Evolutionary conservation across 2,888 invertebrate species (phyloP).

Genomic region (Phymatocera aterrima): DNA sequence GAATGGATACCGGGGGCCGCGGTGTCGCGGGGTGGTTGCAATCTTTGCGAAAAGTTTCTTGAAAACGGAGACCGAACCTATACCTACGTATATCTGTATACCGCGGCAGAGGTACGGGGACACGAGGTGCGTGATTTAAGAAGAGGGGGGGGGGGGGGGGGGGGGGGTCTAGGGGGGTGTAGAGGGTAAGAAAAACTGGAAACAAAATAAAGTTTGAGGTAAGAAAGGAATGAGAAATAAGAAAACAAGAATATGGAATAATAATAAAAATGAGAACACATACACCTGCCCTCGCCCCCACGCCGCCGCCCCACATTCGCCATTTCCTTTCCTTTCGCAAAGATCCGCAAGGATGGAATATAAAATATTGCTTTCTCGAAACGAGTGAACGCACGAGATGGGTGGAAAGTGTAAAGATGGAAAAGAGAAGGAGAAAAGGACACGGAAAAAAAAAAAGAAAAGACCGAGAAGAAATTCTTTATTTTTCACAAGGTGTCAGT

Average conservation of each 20-base stretch:
- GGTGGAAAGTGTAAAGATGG: too few relatives aligned
- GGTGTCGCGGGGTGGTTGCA: constrained; percentile 17
- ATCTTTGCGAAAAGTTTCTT: constrained; percentile 35
- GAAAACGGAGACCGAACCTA: constrained; percentile 27
- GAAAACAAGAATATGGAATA: neutral
- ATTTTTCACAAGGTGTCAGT: constrained; percentile 36
- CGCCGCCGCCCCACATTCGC: too few relatives aligned
- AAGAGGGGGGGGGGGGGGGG: neutral
- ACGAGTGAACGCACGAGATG: constrained; percentile 27
- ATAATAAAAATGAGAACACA: constrained; percentile 3
- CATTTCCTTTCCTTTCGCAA: too few relatives aligned
- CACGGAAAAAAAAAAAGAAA: neutral
- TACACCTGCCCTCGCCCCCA: neutral
- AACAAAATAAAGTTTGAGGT: constrained; percentile 30
- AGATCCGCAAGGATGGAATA: constrained; percentile 7
- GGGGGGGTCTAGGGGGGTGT: neutral
- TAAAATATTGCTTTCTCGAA: constrained; percentile 35
- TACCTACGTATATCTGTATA: neutral
- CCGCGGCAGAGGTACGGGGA: too few relatives aligned
- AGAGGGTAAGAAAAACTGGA: neutral
- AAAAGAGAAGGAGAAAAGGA: too few relatives aligned
- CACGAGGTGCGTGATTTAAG: neutral
- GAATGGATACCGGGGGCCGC: constrained; percentile 4
- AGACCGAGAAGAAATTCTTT: constrained; percentile 16
- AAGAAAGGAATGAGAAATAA: neutral